Percentiles rank a stretch among this genome's conserved stretches.
phyloP scores from a whole-genome alignment of 2,888 invertebrate genomes.

The Acanthoscelides obtectus region DNA sequence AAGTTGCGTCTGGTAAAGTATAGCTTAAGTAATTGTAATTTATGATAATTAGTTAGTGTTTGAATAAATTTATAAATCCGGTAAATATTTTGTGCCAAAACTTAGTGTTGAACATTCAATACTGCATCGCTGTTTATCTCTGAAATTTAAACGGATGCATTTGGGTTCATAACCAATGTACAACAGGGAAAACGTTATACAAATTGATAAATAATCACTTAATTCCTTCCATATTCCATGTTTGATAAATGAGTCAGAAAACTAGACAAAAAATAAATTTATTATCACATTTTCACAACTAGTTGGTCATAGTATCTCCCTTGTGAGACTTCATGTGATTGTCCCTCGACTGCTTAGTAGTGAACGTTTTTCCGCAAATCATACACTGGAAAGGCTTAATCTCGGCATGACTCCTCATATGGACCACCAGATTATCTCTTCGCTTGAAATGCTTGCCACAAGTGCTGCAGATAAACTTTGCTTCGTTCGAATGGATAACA shows the following conservation, averaged over 20 bases:
- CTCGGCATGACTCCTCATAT: constrained; percentile 27
- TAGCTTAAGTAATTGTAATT: no score
- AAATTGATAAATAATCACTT: no score
- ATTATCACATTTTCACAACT: not conserved
- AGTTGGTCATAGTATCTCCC: not conserved
- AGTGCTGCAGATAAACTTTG: constrained; percentile 47
- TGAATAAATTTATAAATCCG: no score
- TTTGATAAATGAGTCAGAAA: not conserved
- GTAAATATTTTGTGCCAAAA: no score
- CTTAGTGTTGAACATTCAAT: no score
- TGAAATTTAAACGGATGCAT: no score
- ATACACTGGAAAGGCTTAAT: constrained; percentile 35
- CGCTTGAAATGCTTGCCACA: constrained; percentile 48
- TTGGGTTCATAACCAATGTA: no score
- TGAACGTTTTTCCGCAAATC: constrained; percentile 39
- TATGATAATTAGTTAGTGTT: no score
- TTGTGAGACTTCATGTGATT: constrained; percentile 50
- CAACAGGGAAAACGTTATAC: no score
- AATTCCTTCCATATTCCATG: no score
- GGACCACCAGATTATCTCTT: constrained; percentile 24
- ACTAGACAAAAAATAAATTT: not conserved
- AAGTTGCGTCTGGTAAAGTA: no score
- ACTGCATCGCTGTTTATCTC: no score
- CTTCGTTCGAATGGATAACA: constrained; percentile 44
- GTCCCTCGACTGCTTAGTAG: constrained; percentile 38